phyloP scores from a whole-genome alignment of 2,113 vertebrate species.

The Cochlearius cochlearius region DNA sequence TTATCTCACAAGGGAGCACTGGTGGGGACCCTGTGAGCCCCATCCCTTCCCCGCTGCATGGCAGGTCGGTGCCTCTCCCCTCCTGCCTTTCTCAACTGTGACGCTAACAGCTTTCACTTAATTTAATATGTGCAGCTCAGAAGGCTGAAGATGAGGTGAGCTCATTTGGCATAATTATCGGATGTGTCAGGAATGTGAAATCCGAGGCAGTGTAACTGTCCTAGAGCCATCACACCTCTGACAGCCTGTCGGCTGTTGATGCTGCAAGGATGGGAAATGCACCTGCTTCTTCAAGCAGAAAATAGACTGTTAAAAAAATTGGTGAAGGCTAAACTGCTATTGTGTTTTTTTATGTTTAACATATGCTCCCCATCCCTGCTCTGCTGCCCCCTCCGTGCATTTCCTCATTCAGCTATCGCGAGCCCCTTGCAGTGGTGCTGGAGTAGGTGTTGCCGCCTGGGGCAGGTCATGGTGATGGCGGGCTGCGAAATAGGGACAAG shows the following conservation, averaged over 20 bases:
- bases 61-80: neutral
- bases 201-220: slow-evolving; percentile 43
- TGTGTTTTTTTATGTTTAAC: slow-evolving; percentile 21
- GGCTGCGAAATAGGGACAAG: neutral
- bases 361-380: slow-evolving; percentile 22
- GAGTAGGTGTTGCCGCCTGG: neutral
- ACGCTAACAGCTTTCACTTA: neutral
- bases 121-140: slow-evolving; percentile 25
- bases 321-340: slow-evolving; percentile 19
- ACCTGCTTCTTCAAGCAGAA: slow-evolving; percentile 72
- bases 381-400: accelerated
- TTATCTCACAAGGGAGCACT: accelerated
- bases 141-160: slow-evolving; percentile 54
- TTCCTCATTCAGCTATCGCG: accelerated
- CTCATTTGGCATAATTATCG: slow-evolving; percentile 69
- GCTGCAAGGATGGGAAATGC: slow-evolving; percentile 30
- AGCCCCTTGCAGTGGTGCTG: neutral
- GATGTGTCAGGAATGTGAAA: slow-evolving; percentile 68
- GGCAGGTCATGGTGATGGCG: neutral
- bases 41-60: accelerated
- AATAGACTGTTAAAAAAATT: slow-evolving; percentile 55
- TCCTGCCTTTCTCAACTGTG: neutral
- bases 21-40: neutral
- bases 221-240: slow-evolving; percentile 57
- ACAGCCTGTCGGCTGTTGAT: slow-evolving; percentile 51